Base-by-base conservation (phyloP, 2,113 vertebrate species). In the Cromileptes altivelis region DNA sequence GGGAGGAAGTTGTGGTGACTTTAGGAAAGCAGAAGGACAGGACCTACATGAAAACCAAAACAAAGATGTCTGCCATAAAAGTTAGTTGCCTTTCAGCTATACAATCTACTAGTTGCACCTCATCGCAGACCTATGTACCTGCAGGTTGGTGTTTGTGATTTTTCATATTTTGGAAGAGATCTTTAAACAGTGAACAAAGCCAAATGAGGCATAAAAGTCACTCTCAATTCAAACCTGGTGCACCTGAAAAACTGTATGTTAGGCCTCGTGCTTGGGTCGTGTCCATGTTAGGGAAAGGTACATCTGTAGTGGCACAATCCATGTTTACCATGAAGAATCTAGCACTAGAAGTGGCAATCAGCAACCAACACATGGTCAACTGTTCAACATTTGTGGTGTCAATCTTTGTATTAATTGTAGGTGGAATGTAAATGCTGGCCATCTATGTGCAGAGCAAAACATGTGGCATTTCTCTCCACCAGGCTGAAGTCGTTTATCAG, bases 1-100 rank as follows among this genome's bases (percentile, higher is more conserved):
- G n/a, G 75, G 75, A 91, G 92, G 89, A 93, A 92, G 93, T 91
- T 88, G 76, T 85, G 78, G 77, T 89, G 80, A 86, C 87, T 89
- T 90, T 68, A 80, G 88, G 80, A 89, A 91, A 90, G 91, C 77
- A 90, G 91, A 86, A 89, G 88, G 86, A 89, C 85, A 64, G 82
- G 80, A 84, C 58, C 75, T 37, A 82, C 47, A 67, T 78, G 50
- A 89, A 83, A 82, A 78, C 50, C 73, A 85, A 88, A 91, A 92
- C 81, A 88, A 89, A 82, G 67, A 82, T 84, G 71, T 85, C 62
- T 71, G 42, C 70, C 17, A 3, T 68, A 42, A 84, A 42, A 81
- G 64, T 74, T 69, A 40, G 45, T 73, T 74, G 17, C 37, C 25
- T 70, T 86, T 91, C 47, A 37, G 55, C 64, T 65, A 27, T 72